Evolutionary conservation across 2,113 vertebrate genomes (phyloP), one percentile per base, ranked within the genome.

Genomic region (Anguilla rostrata): DNA sequence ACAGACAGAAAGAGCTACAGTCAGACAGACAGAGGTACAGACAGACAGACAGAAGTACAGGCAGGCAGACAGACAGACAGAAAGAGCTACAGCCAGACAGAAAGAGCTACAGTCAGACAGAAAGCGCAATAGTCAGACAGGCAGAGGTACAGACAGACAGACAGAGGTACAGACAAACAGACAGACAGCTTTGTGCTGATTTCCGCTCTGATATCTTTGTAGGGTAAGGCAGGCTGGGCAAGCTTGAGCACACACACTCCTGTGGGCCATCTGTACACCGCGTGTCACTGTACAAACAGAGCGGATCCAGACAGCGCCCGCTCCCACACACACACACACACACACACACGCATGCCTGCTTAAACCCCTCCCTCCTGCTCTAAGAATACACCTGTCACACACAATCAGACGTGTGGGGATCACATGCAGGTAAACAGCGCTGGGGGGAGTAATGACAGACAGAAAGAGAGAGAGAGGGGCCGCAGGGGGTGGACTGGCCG

Each of bases 261-360:
- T 14, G 46, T 26, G 40, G 60, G 66, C 84, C 87, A 88, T 88
- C 84, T 80, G 84, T 81, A 78, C 81, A 79, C 66, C 82, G 39
- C 84, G 71, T 85, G 29, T 71, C 49, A 56, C 40, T 83, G n/a
- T 88, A 46, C 86, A 88, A 88, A 83, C 86, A 88, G 87, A 88
- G 84, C 87, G 85, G 49, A 88, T 82, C 84, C 78, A 39, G 12
- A 39, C 22, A 20, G 18, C 14, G 3, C 20, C 75, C 39, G n/a
- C 41, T 16, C 75, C 34, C 66, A 82, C 71, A 83, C 26, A 78
- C 66, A 41, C 4, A 14, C 79, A 26, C 57, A 60, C 7, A 60
- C 56, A 60, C 56, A 60, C 26, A 41, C 20, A 14, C 40, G 39
- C 39, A 29, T 22, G 34, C 39, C 34, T 12, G 5, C 53, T 80